Base-by-base conservation (phyloP, 1,140 invertebrate genomes). In the Rhynchophorus ferrugineus region DNA sequence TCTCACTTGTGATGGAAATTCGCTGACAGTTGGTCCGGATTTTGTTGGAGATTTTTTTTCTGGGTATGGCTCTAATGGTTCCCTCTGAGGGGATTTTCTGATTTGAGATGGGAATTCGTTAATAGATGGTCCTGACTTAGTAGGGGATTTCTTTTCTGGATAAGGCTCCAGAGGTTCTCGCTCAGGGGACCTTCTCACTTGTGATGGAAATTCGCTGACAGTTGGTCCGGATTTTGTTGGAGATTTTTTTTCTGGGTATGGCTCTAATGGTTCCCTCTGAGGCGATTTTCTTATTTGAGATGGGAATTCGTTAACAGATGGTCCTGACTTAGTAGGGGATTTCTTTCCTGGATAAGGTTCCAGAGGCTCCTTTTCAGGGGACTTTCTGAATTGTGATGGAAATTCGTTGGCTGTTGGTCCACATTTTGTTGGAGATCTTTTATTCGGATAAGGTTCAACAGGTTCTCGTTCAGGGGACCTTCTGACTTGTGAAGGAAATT, bases 211-310 rank as follows among this genome's bases (percentile, higher is more conserved):
- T 54, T 63, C 59, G 18, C 18, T 33, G 3, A 57, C 22, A 20
- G 22, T 41, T 14, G 52, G 51, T 13, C 3, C 34, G 17, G 39
- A 18, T 34, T 60, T 51, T 3, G 16, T 22, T 17, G 44, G 21
- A 19, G 44, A 36, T 13, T 11, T 16, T 22, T 51, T 51, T 35
- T 56, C 48, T 18, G 54, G 33, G 24, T 57, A 57, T 3, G 43
- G 9, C 45, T 59, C 53, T 34, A 44, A 18, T 14, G 56, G 22
- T 42, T 59, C 21, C 2, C 51, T 56, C 45, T 59, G 48, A 11
- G 61, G 57, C 29, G 55, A 48, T 57, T 29, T 59, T 43, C 56
- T 54, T 14, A 58, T 58, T 56, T 63, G 63, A 33, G 61, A 58
- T 18, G 61, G 61, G 50, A 58, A 65, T 49, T 63, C 61, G 17